Base-by-base conservation (phyloP, 1,140 invertebrate species). In the Hestina assimilis region DNA sequence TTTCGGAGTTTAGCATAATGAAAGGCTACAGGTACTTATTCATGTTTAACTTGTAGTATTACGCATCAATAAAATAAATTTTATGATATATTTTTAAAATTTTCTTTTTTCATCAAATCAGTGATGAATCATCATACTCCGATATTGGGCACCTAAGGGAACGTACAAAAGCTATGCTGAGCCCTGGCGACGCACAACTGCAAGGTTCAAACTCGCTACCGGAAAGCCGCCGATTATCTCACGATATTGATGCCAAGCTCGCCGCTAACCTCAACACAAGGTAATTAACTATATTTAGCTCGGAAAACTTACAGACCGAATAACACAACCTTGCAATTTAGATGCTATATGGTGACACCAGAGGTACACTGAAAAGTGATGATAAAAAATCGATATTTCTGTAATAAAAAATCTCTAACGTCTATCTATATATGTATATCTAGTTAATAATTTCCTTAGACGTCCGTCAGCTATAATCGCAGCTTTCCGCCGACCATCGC, bases 401-500 rank as follows among this genome's bases (percentile, higher is more conserved):
- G 1, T 29, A 12, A 31, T 17, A 19, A 6, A 29, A 28, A 17
- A 19, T 0, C 15, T 29, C 17, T 11, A 29, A n/a, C 11, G 4
- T 46, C 1, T 9, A 1, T 29, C 3, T 5, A 26, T 48, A 35
- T 8, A 47, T 31, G 2, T 26, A 26, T 11, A 17, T 19, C 12
- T 17, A 26, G 9, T 12, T 35, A 45, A 12, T 41, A 26, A 53
- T 52, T 5, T 62, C 8, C 51, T 47, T 55, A 89, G 90, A 67
- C 83, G 90, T 43, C 88, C 90, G 3, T 91, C 90, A 20, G 85
- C 88, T 3, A 91, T 91, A 46, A 89, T 91, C 31, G 89, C 90
- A 26, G 89, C 90, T 7, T 83, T 91, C 29, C 81, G 90, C n/a
- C 76, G 90, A 21, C 90, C 90, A 3, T 91, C 90, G 31, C 89